These are phyloP conservation scores for Toxotes lorentzi DNA, from an alignment of 2,797 vertebrate species.

Conservation along the genomic window DNA sequence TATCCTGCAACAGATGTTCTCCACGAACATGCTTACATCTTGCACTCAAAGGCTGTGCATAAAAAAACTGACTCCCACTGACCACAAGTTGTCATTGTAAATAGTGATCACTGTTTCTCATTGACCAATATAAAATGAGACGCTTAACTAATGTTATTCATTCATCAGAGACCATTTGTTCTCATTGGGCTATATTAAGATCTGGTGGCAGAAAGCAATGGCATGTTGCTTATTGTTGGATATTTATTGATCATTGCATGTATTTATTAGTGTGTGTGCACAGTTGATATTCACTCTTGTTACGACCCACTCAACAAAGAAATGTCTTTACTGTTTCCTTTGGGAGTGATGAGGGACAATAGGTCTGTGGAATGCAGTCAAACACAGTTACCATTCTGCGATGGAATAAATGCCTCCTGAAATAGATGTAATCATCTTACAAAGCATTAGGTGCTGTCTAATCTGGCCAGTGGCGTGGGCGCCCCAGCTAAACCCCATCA, in stretches of 20 bases:
- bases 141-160: not conserved
- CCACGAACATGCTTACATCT: constrained; percentile 44
- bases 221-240: not conserved
- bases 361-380: constrained; percentile 62
- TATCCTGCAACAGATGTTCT: constrained; percentile 67
- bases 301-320: constrained; percentile 3
- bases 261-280: not conserved
- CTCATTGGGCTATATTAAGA: not conserved
- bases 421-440: constrained; percentile 94
- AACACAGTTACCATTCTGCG: constrained; percentile 80
- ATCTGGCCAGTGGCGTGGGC: constrained; percentile 80
- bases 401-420: constrained; percentile 89
- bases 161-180: not conserved
- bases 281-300: not conserved
- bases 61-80: not conserved
- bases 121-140: constrained; percentile 4
- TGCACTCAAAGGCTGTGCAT: constrained; percentile 15
- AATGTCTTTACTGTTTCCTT: constrained; percentile 8
- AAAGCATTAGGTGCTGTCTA: constrained; percentile 90
- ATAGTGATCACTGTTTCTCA: constrained; percentile 3
- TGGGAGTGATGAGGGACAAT: constrained; percentile 33
- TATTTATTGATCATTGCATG: not conserved
- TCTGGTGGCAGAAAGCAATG: not conserved
- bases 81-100: constrained; percentile 21
- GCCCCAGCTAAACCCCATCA: constrained; percentile 72